A percentile compares a stretch with the other conserved stretches of the same genome.
Evolutionary conservation across 2,113 vertebrate genomes (phyloP).

Genomic region (Oceanites oceanicus): DNA sequence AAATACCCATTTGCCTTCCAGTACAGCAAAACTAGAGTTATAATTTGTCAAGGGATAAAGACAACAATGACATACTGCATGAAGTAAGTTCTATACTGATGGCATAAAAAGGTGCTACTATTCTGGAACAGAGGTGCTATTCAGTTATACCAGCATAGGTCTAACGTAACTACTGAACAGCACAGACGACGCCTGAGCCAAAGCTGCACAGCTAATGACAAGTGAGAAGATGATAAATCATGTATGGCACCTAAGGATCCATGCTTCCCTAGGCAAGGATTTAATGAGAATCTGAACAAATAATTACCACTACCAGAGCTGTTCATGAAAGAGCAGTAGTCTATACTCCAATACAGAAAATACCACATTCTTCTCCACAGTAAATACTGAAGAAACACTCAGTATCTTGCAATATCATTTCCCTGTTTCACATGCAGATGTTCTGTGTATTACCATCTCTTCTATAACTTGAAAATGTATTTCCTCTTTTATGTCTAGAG

Average conservation of each 20-base stretch:
- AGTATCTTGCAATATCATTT: background rate
- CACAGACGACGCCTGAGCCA: background rate
- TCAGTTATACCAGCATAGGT: background rate
- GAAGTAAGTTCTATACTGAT: background rate
- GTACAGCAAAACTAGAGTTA: background rate
- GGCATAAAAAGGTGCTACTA: background rate
- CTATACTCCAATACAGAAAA: background rate
- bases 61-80: background rate
- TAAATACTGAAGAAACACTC: background rate
- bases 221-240: background rate
- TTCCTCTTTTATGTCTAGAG: background rate
- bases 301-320: background rate
- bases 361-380: background rate
- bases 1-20: background rate
- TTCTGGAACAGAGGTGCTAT: background rate
- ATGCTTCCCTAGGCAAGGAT: background rate
- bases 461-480: background rate
- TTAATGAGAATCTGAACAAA: background rate
- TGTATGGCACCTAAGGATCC: background rate
- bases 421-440: background rate
- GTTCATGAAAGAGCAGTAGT: background rate
- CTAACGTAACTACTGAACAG: background rate
- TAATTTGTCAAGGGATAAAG: background rate
- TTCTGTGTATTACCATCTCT: background rate
- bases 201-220: background rate